phyloP scores from a whole-genome alignment of 2,888 invertebrate genomes.

The Autographa pulchrina region DNA sequence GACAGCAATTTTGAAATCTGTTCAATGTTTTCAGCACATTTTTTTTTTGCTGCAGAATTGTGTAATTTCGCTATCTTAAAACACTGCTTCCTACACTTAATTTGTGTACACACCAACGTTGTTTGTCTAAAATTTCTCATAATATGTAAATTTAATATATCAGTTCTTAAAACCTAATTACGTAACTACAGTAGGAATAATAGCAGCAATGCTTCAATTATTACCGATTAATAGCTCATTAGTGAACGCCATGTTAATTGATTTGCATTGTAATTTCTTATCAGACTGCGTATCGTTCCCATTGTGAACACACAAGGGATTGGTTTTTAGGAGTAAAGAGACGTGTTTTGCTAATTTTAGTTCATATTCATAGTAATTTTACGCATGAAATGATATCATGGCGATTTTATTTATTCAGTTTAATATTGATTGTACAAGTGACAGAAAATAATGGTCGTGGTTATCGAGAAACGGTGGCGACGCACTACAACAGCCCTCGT shows the following conservation, averaged over 20 bases:
- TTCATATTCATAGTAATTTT: background rate
- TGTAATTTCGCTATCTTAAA: background rate
- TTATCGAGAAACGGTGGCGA: background rate
- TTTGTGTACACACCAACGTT: background rate
- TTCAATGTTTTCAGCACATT: no score
- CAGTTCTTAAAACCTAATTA: background rate
- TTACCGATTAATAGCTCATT: constrained; percentile 10
- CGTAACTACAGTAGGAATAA: background rate
- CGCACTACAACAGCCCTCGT: background rate
- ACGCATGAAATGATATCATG: constrained; percentile 18
- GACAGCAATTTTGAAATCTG: no score
- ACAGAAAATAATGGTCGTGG: constrained; percentile 7
- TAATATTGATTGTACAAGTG: constrained; percentile 21
- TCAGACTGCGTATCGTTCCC: constrained; percentile 10
- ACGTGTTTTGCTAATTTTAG: constrained; percentile 16
- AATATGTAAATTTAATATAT: background rate
- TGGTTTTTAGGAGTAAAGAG: constrained; percentile 9
- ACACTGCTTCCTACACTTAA: background rate
- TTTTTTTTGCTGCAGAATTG: no score
- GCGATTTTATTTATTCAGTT: constrained; percentile 18
- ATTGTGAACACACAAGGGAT: constrained; percentile 13
- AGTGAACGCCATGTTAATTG: constrained; percentile 26
- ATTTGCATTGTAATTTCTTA: constrained; percentile 34
- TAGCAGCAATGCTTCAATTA: constrained; percentile 2
- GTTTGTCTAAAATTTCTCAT: background rate